These are phyloP conservation scores for Neoitamus cyanurus DNA, from an alignment of 2,888 invertebrate species.

Conservation along the genomic window DNA sequence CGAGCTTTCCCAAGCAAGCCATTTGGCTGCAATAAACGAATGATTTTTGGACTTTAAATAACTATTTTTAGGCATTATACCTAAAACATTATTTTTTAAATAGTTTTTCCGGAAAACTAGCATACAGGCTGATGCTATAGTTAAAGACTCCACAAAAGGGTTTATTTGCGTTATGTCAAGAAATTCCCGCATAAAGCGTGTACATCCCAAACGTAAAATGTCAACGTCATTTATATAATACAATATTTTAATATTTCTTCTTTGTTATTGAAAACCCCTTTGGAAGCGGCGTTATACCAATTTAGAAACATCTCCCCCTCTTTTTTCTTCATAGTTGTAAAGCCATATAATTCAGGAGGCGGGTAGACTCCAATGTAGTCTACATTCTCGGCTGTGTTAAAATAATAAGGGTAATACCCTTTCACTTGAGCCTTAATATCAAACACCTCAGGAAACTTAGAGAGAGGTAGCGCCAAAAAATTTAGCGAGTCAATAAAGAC, in stretches of 20 bases:
- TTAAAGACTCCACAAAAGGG: constrained; percentile 22
- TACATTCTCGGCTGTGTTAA: constrained; percentile 24
- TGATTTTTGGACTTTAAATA: background rate
- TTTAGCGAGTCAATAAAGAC: constrained; percentile 35
- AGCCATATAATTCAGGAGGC: constrained; percentile 14
- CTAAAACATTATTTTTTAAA: constrained; percentile 17
- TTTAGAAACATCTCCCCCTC: constrained; percentile 10
- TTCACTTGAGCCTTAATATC: constrained; percentile 12
- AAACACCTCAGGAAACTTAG: constrained; percentile 42
- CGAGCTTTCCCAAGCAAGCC: background rate
- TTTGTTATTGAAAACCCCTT: background rate
- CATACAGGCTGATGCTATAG: constrained; percentile 45
- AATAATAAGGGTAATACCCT: constrained; percentile 26
- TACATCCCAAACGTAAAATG: constrained; percentile 37
- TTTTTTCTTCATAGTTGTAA: constrained; percentile 7
- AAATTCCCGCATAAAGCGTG: constrained; percentile 11
- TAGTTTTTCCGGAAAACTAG: constrained; percentile 41
- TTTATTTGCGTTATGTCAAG: constrained; percentile 12
- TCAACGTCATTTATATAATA: constrained; percentile 18
- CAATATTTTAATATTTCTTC: constrained; percentile 33
- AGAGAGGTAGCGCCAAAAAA: constrained; percentile 39
- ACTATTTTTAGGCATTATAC: constrained; percentile 6
- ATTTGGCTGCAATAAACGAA: constrained; percentile 16
- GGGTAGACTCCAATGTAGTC: background rate
- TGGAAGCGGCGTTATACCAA: constrained; percentile 6